Percentiles rank a stretch among this genome's conserved stretches.
Evolutionary conservation across 2,797 vertebrate genomes (phyloP).

Genomic region (Clarias platycephalus): DNA sequence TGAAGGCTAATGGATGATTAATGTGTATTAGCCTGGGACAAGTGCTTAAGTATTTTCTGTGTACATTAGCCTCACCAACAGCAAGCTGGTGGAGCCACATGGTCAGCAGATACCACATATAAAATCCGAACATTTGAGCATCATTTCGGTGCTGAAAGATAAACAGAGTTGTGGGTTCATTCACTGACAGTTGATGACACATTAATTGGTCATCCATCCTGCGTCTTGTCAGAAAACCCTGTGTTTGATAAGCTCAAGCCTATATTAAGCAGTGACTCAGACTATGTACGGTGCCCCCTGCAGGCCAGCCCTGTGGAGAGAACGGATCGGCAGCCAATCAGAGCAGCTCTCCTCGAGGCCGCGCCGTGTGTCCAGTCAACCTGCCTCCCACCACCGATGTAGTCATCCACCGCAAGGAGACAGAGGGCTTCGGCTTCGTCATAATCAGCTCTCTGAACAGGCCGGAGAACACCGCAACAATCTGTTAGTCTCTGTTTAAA

Average conservation of each 20-base stretch:
- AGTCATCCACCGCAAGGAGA: conserved; percentile 96
- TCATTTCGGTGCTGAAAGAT: background rate
- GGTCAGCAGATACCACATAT: conserved; percentile 8
- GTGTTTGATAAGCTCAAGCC: conserved; percentile 15
- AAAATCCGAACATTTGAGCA: conserved; percentile 13
- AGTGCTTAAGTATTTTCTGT: background rate
- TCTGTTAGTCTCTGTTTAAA: conserved; percentile 78
- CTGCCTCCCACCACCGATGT: conserved; percentile 88
- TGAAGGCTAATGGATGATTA: background rate
- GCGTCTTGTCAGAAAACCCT: background rate
- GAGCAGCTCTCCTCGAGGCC: conserved; percentile 93
- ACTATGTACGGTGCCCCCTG: conserved; percentile 55
- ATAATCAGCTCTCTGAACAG: conserved; percentile 99
- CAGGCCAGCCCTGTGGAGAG: conserved; percentile 91
- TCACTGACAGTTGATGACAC: conserved; percentile 6
- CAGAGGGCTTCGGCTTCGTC: conserved; percentile 96
- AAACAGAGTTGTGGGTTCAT: conserved; percentile 18
- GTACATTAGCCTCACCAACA: conserved; percentile 6
- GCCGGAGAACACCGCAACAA: conserved; percentile 88
- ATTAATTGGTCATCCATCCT: background rate
- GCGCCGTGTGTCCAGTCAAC: conserved; percentile 79
- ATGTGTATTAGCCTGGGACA: background rate
- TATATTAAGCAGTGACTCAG: conserved; percentile 17
- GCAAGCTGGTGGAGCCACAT: conserved; percentile 6
- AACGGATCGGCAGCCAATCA: conserved; percentile 93